Evolutionary conservation across 2,888 invertebrate species (phyloP), one percentile per base, ranked within the genome.

Genomic region (Drosophila paranaensis): DNA sequence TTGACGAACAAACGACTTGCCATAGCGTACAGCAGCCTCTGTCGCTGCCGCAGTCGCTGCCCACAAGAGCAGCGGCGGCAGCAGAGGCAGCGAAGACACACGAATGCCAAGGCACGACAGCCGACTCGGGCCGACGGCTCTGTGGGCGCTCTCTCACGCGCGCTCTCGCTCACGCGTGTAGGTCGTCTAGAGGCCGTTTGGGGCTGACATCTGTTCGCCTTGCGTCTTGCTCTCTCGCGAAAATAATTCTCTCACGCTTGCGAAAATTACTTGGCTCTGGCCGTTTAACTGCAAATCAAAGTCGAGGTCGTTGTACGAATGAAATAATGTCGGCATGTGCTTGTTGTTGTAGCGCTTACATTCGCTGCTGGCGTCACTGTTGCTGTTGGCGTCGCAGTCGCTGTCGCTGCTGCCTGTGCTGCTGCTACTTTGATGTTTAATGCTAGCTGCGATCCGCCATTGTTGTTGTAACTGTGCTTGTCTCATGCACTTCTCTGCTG

Each of bases 221-320:
- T 55, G 30, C 6, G 46, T 67, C 65, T 67, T 61, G 35, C 50
- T 57, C 54, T 56, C 42, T 53, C 40, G 58, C 60, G 3, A 56
- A 39, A 43, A 56, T 53, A 46, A 20, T 58, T 54, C 48, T 62
- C 60, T 33, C 58, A 54, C 66, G 54, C 61, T 63, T 67, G 70
- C 70, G 39, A 48, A 58, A 48, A 40, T 48, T 13, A 58, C 74
- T 75, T 85, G 72, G 66, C 56, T 67, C 54, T 65, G 60, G 69
- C 74, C 48, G 58, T 77, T 81, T 82, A 88, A 90, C 90, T 90
- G 90, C 91, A 91, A 91, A 91, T 91, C 91, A 91, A 91, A 91
- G 91, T 91, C 91, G 91, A 91, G 91, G 91, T 91, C 91, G 91
- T 91, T 91, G 91, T 91, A 91, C 91, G 90, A 91, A 89, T 83